Evolutionary conservation across 2,797 vertebrate genomes (phyloP), one percentile per base, ranked within the genome.

Genomic region (Hyperoplus lanceolatus): DNA sequence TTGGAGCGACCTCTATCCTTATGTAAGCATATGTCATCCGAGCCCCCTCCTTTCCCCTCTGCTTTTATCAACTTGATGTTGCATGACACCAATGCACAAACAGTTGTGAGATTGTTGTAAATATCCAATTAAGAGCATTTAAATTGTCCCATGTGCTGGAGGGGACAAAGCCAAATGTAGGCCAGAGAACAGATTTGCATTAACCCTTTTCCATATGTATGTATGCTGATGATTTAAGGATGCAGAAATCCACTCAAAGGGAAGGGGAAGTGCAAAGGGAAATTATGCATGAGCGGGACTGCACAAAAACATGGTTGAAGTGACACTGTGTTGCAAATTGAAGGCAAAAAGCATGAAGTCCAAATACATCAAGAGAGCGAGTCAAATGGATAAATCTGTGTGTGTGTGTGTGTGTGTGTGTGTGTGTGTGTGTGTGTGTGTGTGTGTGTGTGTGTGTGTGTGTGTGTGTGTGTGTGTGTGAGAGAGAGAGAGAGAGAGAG

Each of bases 121-220:
- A 90, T 87, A 91, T 91, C 82, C 75, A 87, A 88, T 85, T 66
- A 75, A 55, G 62, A 62, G 45, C 61, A 80, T 77, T 76, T 38
- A 64, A 74, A 79, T 73, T 29, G 62, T 81, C 50, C 29, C 36
- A 84, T 87, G 82, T 81, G 83, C 83, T 85, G 63, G 77, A 87
- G 87, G 87, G 80, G 54, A 74, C 54, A 79, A 70, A 83, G 80
- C 64, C 74, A 79, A 88, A 93, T 92, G 80, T 94, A 90, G 92
- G 93, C 93, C 94, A 94, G 66, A 85, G 85, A 82, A 84, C 75
- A 84, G 76, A 93, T 92, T 92, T 79, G 77, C 89, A 91, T 92
- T 89, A 84, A 87, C 61, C 84, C 87, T 84, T 81, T 80, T 92
- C 78, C 87, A 90, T 91, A 87, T 92, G 92, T 88, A 88, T 92